Evolutionary conservation across 1,140 invertebrate species (phyloP).

Genomic region (Pectinophora gossypiella): DNA sequence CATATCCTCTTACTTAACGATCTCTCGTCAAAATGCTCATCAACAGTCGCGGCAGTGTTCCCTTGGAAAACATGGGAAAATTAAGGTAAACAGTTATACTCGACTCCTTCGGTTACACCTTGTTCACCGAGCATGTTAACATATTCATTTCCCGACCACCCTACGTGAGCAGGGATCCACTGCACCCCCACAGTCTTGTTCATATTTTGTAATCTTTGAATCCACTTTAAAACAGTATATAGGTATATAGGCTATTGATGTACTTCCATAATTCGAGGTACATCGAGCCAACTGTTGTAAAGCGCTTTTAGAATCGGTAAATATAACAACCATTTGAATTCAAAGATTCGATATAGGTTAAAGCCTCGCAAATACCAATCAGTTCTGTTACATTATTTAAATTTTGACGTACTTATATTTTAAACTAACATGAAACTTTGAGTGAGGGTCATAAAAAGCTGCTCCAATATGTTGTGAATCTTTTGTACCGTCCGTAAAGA

Average conservation of each 20-base stretch:
- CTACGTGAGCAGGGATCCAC: conserved; percentile 9
- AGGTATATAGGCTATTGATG: conserved; percentile 3
- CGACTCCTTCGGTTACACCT: background rate
- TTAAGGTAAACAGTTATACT: background rate
- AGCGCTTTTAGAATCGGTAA: background rate
- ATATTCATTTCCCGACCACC: background rate
- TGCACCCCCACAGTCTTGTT: background rate
- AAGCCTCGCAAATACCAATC: conserved; percentile 3
- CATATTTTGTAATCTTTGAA: background rate
- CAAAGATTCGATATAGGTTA: background rate
- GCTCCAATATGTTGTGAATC: background rate
- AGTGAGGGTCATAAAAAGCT: conserved; percentile 3
- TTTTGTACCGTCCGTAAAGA: conserved; percentile 6
- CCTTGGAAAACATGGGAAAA: background rate
- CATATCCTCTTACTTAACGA: conserved; percentile 3
- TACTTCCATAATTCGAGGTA: conserved; percentile 1
- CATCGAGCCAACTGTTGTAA: conserved; percentile 3
- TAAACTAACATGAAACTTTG: background rate
- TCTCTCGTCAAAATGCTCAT: conserved; percentile 1
- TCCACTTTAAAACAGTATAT: background rate
- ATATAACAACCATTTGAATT: background rate
- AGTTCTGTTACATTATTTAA: conserved; percentile 1
- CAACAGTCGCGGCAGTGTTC: background rate
- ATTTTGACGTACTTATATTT: background rate
- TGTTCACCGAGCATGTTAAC: background rate